Conservation (phyloP, 1,140 invertebrate species). For the Platorchestia sp. region DNA sequence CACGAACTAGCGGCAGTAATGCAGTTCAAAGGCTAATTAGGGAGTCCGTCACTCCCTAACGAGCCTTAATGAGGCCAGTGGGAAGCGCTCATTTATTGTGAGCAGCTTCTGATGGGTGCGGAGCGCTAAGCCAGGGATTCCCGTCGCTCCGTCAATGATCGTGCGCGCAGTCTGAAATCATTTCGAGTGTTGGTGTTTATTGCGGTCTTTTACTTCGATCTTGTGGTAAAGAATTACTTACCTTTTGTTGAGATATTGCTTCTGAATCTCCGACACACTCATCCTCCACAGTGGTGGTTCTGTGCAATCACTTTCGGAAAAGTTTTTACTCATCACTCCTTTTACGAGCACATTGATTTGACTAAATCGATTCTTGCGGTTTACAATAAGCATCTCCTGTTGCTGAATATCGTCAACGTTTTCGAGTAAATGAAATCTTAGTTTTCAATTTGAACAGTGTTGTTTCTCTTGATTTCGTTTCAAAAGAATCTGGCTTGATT, state of each 20-base stretch:
- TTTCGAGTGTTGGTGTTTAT: not conserved
- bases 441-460: too few species aligned
- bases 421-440: too few species aligned
- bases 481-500: too few species aligned
- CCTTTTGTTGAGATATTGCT: not conserved
- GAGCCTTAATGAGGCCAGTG: constrained; percentile 25
- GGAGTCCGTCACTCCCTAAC: constrained; percentile 27
- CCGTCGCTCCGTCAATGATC: not conserved
- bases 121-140: not conserved
- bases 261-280: too few species aligned
- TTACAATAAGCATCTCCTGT: too few species aligned
- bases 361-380: too few species aligned
- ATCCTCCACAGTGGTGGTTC: too few species aligned
- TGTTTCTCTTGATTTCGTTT: too few species aligned
- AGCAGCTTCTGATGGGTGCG: not conserved
- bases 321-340: too few species aligned
- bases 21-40: constrained; percentile 45
- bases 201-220: not conserved
- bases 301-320: too few species aligned
- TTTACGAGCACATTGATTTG: too few species aligned
- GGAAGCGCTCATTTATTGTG: not conserved
- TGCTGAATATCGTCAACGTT: too few species aligned
- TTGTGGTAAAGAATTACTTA: not conserved
- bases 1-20: not conserved
- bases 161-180: not conserved